A percentile compares a stretch with the other conserved stretches of the same genome.
Evolutionary conservation across 1,140 invertebrate species (phyloP).

Genomic region (Coenobita brevimanus): DNA sequence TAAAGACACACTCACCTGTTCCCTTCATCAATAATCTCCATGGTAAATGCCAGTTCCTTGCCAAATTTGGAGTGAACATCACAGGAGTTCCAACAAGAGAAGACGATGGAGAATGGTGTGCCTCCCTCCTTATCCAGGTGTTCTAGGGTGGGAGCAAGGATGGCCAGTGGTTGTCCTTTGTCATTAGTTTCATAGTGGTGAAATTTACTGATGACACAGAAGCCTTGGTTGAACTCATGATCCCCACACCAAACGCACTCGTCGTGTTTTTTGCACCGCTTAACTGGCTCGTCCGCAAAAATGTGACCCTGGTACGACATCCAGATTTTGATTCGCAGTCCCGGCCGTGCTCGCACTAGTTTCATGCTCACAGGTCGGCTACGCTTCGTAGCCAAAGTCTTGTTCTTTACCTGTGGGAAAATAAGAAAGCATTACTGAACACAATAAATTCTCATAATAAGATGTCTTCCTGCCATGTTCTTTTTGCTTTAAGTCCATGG

Average conservation of each 20-base stretch:
- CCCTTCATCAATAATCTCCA: not conserved
- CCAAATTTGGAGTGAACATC: conserved; percentile 12
- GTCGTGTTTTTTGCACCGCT: conserved; percentile 45
- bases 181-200: conserved; percentile 6
- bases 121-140: conserved; percentile 17
- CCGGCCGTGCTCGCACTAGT: not conserved
- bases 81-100: conserved; percentile 42
- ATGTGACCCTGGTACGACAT: conserved; percentile 47
- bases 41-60: conserved; percentile 14
- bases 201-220: conserved; percentile 46
- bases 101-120: conserved; percentile 22
- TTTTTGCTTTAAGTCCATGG: too few relatives aligned
- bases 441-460: too few relatives aligned
- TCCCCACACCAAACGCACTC: conserved; percentile 37
- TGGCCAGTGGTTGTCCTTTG: not conserved
- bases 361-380: conserved; percentile 26
- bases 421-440: not conserved
- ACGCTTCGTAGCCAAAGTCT: conserved; percentile 23
- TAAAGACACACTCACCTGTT: too few relatives aligned
- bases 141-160: not conserved
- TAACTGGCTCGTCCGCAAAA: conserved; percentile 35
- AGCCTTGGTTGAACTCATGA: conserved; percentile 28
- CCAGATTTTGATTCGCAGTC: conserved; percentile 10
- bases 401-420: not conserved
- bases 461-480: too few relatives aligned